Percentiles rank a stretch among this genome's conserved stretches.
Evolutionary conservation across 2,888 invertebrate genomes (phyloP).

Genomic region (Leptopilina drosophilae): DNA sequence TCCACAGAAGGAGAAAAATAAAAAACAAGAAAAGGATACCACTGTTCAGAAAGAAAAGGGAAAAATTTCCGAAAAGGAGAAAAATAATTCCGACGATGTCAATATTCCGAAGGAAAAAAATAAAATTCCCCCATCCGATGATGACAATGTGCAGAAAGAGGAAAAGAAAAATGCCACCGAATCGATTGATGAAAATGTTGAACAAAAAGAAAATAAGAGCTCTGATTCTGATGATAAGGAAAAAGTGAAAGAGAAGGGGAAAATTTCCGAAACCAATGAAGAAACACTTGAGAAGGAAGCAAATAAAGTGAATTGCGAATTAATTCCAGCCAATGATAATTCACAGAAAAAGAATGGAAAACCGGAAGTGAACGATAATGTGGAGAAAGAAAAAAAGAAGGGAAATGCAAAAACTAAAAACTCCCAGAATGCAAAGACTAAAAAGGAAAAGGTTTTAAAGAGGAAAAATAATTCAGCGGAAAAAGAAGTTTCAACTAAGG

Average conservation of each 20-base stretch:
- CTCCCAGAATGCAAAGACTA: neutral
- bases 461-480: neutral
- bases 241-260: too few relatives aligned
- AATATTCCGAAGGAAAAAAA: too few relatives aligned
- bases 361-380: neutral
- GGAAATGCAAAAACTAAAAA: neutral
- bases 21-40: neutral
- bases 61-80: neutral
- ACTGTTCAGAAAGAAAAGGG: conserved; percentile 1
- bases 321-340: neutral
- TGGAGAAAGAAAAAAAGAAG: neutral
- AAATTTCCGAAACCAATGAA: too few relatives aligned
- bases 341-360: neutral
- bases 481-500: neutral
- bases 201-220: too few relatives aligned
- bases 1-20: neutral
- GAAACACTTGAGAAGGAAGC: too few relatives aligned
- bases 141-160: too few relatives aligned
- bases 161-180: too few relatives aligned
- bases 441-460: neutral
- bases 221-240: too few relatives aligned
- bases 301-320: too few relatives aligned
- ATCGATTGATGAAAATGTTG: too few relatives aligned
- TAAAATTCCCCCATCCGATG: too few relatives aligned
- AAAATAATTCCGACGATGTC: neutral